phyloP scores from a whole-genome alignment of 2,888 invertebrate genomes.

The Actias luna region DNA sequence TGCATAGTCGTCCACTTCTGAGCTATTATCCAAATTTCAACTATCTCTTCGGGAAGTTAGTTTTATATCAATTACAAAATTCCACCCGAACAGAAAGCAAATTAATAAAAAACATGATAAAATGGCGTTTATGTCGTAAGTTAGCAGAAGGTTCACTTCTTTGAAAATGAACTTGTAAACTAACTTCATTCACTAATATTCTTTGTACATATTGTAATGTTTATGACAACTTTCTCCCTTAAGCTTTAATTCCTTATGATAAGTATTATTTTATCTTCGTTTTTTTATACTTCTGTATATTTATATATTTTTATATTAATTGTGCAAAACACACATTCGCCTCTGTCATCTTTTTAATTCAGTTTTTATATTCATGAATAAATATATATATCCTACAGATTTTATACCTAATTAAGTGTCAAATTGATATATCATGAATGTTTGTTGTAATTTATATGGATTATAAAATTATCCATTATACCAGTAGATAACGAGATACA shows the following conservation, averaged over 20 bases:
- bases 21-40: too few relatives aligned
- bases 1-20: too few relatives aligned
- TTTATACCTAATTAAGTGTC: background rate
- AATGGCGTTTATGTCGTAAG: too few relatives aligned
- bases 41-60: too few relatives aligned
- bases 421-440: background rate
- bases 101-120: too few relatives aligned
- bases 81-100: too few relatives aligned
- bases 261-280: slow-evolving; percentile 31
- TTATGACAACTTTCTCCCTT: slow-evolving; percentile 2
- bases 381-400: background rate
- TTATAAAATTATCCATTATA: too few relatives aligned
- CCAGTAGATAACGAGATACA: too few relatives aligned
- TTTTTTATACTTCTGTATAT: background rate
- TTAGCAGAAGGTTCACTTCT: too few relatives aligned
- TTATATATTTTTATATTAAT: background rate
- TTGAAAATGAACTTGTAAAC: too few relatives aligned
- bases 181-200: background rate
- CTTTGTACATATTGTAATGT: background rate
- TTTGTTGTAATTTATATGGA: background rate
- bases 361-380: background rate
- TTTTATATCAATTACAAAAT: too few relatives aligned
- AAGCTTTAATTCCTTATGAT: slow-evolving; percentile 30
- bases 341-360: background rate
- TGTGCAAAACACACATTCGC: background rate